Evolutionary conservation across 2,888 invertebrate genomes (phyloP), one percentile per base, ranked within the genome.

Genomic region (Chymomyza procnemis): DNA sequence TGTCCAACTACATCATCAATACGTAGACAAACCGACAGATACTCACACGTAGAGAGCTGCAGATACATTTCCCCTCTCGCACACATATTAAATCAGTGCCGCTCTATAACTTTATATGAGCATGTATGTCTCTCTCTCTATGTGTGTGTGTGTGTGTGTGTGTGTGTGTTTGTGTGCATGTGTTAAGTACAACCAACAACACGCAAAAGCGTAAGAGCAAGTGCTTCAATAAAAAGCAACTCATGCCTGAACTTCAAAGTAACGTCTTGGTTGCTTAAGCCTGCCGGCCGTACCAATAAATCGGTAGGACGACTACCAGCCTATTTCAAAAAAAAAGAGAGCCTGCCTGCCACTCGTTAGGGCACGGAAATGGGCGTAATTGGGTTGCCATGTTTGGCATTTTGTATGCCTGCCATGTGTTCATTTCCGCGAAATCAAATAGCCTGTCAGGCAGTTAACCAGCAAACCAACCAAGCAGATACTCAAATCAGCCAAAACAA

Each of bases 321-420:
- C 12, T 41, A 12, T 41, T n/a, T 50, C 50, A 55, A 21, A 55
- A 55, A 55, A 54, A 54, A 19, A 21, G 18, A 9, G 16, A 18
- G 2, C 47, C 12, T 47, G 50, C 50, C 50, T 50, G 18, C 19
- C 50, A 50, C 50, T 50, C 50, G 69, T 66, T 61, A 56, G 48
- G 55, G 50, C 55, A 52, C 68, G 79, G 80, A 85, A 80, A 74
- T 87, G 74, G 87, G 85, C 78, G 87, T 87, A 83, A 83, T 87
- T 83, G 85, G 72, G 82, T 87, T 83, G 85, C 85, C 82, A 82
- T 87, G 84, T 79, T 74, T 61, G 61, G 64, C 65, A 82, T 82
- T 81, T 41, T 79, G 82, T 81, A 69, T 64, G 79, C 66, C 73
- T 79, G 79, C 56, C 78, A 86, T 86, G 77, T 81, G 85, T 73